Evolutionary conservation across 37 sponge, comb jelly and placozoan genomes (phyloP).

Genomic region (Ianthella basta): DNA sequence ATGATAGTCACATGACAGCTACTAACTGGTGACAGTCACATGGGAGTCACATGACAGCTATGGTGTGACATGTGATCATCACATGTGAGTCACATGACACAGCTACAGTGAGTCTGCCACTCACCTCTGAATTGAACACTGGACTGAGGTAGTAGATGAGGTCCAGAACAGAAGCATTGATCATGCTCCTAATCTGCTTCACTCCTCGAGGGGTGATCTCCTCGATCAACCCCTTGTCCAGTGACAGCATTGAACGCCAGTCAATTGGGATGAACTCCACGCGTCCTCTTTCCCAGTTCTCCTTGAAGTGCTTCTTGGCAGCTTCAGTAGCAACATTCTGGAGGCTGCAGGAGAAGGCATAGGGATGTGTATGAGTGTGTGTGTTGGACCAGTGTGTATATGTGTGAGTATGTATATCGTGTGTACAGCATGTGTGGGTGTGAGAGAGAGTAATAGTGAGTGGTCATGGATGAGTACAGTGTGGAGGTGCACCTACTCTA

Average conservation of each 20-base stretch:
- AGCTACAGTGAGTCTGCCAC: neutral
- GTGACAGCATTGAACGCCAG: slow-evolving; percentile 79
- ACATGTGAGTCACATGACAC: slow-evolving; percentile 4
- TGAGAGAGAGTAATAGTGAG: no score
- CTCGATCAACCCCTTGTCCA: slow-evolving; percentile 72
- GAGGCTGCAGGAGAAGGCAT: slow-evolving; percentile 40
- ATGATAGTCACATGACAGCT: slow-evolving; percentile 10
- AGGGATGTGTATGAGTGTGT: no score
- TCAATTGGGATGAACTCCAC: slow-evolving; percentile 91
- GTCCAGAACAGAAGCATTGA: slow-evolving; percentile 76
- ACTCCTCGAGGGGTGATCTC: slow-evolving; percentile 72
- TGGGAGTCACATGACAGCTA: neutral
- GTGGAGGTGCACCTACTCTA: slow-evolving; percentile 42
- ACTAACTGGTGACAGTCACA: neutral
- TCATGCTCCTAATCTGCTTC: slow-evolving; percentile 56
- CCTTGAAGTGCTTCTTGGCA: slow-evolving; percentile 69
- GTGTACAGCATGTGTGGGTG: neutral
- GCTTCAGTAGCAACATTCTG: slow-evolving; percentile 41
- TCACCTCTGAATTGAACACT: slow-evolving; percentile 79
- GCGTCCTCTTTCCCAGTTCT: slow-evolving; percentile 52
- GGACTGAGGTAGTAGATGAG: slow-evolving; percentile 89
- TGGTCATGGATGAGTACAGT: neutral
- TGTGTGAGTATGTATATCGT: neutral
- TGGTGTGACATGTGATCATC: neutral
- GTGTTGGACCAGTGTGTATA: neutral